A percentile compares a stretch with the other conserved stretches of the same genome.
phyloP scores from a whole-genome alignment of 2,888 invertebrate genomes.

The Chirona hameri region DNA sequence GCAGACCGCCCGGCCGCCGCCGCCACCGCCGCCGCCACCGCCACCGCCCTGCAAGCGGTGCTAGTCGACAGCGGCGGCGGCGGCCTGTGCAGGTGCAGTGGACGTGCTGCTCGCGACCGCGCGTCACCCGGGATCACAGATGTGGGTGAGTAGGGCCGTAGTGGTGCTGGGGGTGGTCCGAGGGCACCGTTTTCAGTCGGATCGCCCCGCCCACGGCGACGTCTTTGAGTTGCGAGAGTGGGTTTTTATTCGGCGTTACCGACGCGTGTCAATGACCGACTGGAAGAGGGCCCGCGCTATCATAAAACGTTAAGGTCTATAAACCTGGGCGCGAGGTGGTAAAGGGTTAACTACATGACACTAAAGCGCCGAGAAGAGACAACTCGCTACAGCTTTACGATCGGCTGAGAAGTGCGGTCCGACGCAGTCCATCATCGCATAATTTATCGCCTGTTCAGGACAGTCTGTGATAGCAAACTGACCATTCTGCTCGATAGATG shows the following conservation, averaged over 20 bases:
- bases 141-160: conserved; percentile 1
- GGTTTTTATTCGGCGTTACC: not conserved
- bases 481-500: too few relatives aligned
- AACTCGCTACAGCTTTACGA: not conserved
- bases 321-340: not conserved
- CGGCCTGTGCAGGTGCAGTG: not conserved
- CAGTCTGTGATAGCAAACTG: too few relatives aligned
- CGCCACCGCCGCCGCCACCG: not conserved
- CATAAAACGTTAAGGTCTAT: conserved; percentile 25
- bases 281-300: not conserved
- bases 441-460: too few relatives aligned
- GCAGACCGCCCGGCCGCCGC: not conserved
- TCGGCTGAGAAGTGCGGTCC: too few relatives aligned
- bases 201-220: too few relatives aligned
- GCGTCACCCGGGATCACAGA: not conserved
- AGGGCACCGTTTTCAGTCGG: not conserved
- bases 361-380: not conserved
- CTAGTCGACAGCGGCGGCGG: not conserved
- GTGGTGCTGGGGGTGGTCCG: not conserved
- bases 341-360: conserved; percentile 12
- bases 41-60: not conserved
- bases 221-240: too few relatives aligned
- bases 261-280: not conserved
- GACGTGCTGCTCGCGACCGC: not conserved
- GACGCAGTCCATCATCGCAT: too few relatives aligned